Conservation (phyloP, 2,113 vertebrate genomes). For the Hiodon alosoides region DNA sequence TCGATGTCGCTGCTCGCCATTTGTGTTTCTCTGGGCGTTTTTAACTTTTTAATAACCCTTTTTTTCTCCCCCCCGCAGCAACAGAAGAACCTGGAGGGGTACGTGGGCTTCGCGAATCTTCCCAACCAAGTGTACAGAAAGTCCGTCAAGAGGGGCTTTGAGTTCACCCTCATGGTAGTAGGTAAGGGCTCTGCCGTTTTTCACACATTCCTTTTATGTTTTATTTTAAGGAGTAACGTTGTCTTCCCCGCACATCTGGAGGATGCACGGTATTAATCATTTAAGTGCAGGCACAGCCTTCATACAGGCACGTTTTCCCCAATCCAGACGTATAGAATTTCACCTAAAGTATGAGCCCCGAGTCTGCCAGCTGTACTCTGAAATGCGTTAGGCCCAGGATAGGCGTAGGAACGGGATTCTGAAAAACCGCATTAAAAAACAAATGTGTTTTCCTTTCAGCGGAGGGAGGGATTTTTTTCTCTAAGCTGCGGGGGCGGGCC, state of each 20-base stretch:
- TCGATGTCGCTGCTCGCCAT: background rate
- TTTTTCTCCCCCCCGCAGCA: slow-evolving; percentile 63
- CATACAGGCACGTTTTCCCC: too few relatives aligned
- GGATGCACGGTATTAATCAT: too few relatives aligned
- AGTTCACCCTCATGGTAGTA: slow-evolving; percentile 96
- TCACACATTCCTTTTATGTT: background rate
- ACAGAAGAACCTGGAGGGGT: slow-evolving; percentile 95
- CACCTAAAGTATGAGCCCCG: slow-evolving; percentile 4
- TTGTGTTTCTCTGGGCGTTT: slow-evolving; percentile 1
- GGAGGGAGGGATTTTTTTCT: background rate
- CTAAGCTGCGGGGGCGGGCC: too few relatives aligned
- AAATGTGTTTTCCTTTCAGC: slow-evolving; percentile 35
- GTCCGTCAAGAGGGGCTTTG: slow-evolving; percentile 93
- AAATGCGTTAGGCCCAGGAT: slow-evolving; percentile 31
- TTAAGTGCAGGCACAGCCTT: too few relatives aligned
- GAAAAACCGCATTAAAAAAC: slow-evolving; percentile 37
- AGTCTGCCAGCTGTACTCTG: slow-evolving; percentile 26
- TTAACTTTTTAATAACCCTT: background rate
- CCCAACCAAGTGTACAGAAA: slow-evolving; percentile 96
- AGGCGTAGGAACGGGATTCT: slow-evolving; percentile 16
- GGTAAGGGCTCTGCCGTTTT: slow-evolving; percentile 59
- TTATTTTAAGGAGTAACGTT: background rate
- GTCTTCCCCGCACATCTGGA: background rate
- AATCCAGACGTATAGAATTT: slow-evolving; percentile 26
- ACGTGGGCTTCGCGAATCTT: slow-evolving; percentile 92